Base-by-base conservation (phyloP, 2,888 invertebrate genomes). In the Cacoxenus indagator region DNA sequence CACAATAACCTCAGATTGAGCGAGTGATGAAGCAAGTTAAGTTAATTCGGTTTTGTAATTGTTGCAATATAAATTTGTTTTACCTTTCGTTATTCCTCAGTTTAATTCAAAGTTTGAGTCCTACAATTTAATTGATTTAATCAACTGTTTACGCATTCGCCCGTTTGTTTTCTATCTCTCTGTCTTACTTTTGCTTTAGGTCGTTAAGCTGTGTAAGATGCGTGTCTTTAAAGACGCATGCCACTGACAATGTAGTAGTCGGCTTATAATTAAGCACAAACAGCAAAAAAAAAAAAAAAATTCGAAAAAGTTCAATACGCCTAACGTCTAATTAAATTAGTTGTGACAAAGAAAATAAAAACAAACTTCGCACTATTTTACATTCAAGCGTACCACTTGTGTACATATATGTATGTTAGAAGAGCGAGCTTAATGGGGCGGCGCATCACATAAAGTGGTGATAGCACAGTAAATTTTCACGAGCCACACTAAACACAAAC, bases 1-100 rank as follows among this genome's bases (percentile, higher is more conserved):
- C 73, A 64, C 76, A 73, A 71, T 70, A 71, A 73, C 70, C 75
- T 67, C 66, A 67, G n/a, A 31, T 31, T 8, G n/a, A 46, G 46
- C 4, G 4, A 46, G 46, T 5, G 17, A 46, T 19, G 22, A n/a
- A n/a, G 24, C 51, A 54, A 54, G 24, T 54, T 11, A 54, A 54
- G 22, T 54, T 54, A 54, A 54, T 24, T 54, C 24, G 51, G n/a
- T 59, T 59, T 17, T 8, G 27, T 31, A 29, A 27, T 17, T 55
- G 14, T 46, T 14, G 6, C n/a, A 14, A 14, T 46, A 27, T 55
- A 11, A n/a, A 24, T 22, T 55, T 46, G 64, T 37, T 55, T 37
- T 11, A 54, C 46, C 57, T 51, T 26, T 8, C 65, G 17, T 26
- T 57, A 57, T 26, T 11, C 17, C 4, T 64, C 3, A 31, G 48